A percentile compares a stretch with the other conserved stretches of the same genome.
These are phyloP conservation scores for Oikopleura vanhoeffeni DNA, from an alignment of 23 tunicate genomes.

Conservation along the genomic window DNA sequence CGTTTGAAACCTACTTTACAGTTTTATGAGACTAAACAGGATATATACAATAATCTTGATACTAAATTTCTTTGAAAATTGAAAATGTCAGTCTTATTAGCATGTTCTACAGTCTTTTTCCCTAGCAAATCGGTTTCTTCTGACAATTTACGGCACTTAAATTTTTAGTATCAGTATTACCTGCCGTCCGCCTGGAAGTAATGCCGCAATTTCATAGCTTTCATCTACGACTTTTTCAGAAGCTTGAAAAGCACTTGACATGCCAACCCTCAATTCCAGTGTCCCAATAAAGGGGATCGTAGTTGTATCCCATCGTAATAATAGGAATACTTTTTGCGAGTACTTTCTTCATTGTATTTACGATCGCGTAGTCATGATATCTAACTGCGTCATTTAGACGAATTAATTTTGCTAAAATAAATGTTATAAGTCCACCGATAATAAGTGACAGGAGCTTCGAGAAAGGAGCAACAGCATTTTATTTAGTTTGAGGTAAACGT, in stretches of 20 bases:
- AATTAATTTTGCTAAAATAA: neutral
- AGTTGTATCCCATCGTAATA: neutral
- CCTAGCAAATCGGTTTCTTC: neutral
- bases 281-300: neutral
- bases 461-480: too few species aligned
- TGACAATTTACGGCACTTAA: neutral
- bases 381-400: neutral
- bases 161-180: neutral
- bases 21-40: too few species aligned
- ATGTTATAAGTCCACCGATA: too few species aligned
- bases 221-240: neutral
- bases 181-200: neutral
- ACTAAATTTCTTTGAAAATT: neutral
- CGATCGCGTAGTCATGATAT: neutral
- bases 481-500: too few species aligned
- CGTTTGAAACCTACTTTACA: too few species aligned
- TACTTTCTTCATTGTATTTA: neutral
- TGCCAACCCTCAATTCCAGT: neutral
- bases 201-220: neutral
- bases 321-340: neutral
- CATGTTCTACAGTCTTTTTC: neutral
- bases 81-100: neutral
- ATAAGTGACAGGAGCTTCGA: too few species aligned
- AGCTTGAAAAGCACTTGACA: neutral
- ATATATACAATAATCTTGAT: neutral